A percentile compares a stretch with the other conserved stretches of the same genome.
phyloP scores from a whole-genome alignment of 1,140 invertebrate species.

The Anoplolepis gracilipes region DNA sequence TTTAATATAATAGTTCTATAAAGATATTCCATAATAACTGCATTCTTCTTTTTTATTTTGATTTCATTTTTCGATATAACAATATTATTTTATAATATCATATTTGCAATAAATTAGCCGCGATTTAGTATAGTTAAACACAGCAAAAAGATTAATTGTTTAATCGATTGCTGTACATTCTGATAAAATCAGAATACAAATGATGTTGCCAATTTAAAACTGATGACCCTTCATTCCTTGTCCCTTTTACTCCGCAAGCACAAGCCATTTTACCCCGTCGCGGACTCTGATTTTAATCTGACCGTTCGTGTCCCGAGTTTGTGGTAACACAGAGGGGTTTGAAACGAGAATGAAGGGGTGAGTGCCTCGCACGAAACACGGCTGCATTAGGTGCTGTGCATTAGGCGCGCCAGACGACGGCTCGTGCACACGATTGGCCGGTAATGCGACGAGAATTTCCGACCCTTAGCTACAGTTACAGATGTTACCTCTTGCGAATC shows the following conservation, averaged over 20 bases:
- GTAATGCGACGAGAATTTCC: slow-evolving; percentile 73
- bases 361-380: slow-evolving; percentile 71
- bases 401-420: slow-evolving; percentile 70
- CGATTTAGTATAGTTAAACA: background rate
- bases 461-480: slow-evolving; percentile 69
- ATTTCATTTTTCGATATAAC: background rate
- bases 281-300: slow-evolving; percentile 75
- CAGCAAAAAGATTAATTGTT: background rate
- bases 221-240: background rate
- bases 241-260: slow-evolving; percentile 20
- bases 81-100: background rate
- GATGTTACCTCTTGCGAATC: slow-evolving; percentile 66
- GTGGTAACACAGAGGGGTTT: slow-evolving; percentile 65
- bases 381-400: slow-evolving; percentile 70
- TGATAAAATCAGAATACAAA: slow-evolving; percentile 31
- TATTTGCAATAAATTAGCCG: background rate
- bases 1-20: slow-evolving; percentile 1
- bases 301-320: slow-evolving; percentile 76
- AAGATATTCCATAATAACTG: background rate
- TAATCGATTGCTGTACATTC: background rate
- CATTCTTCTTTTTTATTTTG: background rate
- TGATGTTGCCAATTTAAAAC: slow-evolving; percentile 16
- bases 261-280: slow-evolving; percentile 38
- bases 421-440: slow-evolving; percentile 72
- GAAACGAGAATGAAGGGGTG: slow-evolving; percentile 32